These are phyloP conservation scores for Coptodon rendalli DNA, from an alignment of 2,113 vertebrate genomes.

Conservation along the genomic window DNA sequence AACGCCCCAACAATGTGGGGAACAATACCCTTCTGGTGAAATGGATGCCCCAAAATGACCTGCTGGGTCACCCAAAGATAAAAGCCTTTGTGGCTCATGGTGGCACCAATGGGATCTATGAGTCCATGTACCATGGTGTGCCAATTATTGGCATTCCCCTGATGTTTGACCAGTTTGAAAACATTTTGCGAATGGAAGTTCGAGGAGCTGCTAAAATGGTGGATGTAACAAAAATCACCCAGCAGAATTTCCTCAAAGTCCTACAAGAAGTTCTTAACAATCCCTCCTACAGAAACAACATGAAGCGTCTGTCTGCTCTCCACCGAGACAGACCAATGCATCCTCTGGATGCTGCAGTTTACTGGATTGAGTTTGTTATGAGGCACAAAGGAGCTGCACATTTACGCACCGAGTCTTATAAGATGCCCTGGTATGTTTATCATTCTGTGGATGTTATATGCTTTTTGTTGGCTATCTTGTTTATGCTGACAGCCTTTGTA, in stretches of 20 bases:
- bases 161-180: constrained; percentile 71
- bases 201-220: constrained; percentile 62
- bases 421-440: constrained; percentile 68
- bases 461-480: constrained; percentile 11
- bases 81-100: constrained; percentile 67
- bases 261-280: constrained; percentile 60
- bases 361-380: constrained; percentile 73
- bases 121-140: constrained; percentile 70
- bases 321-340: constrained; percentile 59
- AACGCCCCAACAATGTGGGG: constrained; percentile 53
- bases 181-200: constrained; percentile 53
- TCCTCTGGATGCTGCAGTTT: constrained; percentile 63
- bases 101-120: constrained; percentile 69
- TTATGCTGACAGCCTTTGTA: neutral
- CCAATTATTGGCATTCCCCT: constrained; percentile 63
- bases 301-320: constrained; percentile 61
- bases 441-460: constrained; percentile 60
- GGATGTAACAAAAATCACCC: constrained; percentile 39
- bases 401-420: constrained; percentile 65
- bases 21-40: constrained; percentile 68
- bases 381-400: constrained; percentile 70
- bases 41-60: constrained; percentile 73
- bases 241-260: constrained; percentile 47
- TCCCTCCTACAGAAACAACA: constrained; percentile 62
- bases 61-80: constrained; percentile 68